Base-by-base conservation (phyloP, 2,888 invertebrate genomes). In the Mamestra brassicae region DNA sequence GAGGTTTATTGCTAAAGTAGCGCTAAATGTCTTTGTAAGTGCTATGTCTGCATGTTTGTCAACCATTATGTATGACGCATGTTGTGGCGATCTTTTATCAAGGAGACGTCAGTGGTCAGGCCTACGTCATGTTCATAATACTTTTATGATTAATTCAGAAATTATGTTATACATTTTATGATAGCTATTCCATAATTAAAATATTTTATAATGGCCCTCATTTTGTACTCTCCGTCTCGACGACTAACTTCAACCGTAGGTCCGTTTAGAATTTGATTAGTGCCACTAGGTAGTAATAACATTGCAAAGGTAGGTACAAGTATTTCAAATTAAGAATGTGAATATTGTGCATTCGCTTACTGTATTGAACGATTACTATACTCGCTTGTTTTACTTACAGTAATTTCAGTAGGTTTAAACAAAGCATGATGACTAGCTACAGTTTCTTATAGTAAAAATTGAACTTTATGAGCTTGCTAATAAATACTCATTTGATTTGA, bases 21-120 rank as follows among this genome's bases (percentile, higher is more conserved):
- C 52, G 65, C 45, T 80, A 72, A 71, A 69, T 81, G 76, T 72
- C 64, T 80, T 52, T 66, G 66, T 61, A 65, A 76, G 55, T 71
- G 63, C 65, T 67, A 42, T 74, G 50, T 67, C 42, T 65, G 17
- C 64, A n/a, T 58, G 34, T 50, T 50, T 68, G 42, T 79, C 42
- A 50, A 61, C 52, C 42, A 50, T 64, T 7, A 42, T 38, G 38
- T 64, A 71, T 64, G 78, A 64, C 60, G 61, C 26, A 65, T 65
- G 6, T 34, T 61, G 26, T 45, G 13, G 55, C 45, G 42, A 64
- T 71, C 4, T 78, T 71, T 71, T 71, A 71, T 36, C n/a, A 52
- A 62, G 13, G 42, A 45, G 26, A 62, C 60, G 64, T 65, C 65
- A 42, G 45, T 45, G 42, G 36, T 42, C 17, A 55, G 6, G 3